Base-by-base conservation (phyloP, 2,888 invertebrate genomes). In the Dryomyza anilis region DNA sequence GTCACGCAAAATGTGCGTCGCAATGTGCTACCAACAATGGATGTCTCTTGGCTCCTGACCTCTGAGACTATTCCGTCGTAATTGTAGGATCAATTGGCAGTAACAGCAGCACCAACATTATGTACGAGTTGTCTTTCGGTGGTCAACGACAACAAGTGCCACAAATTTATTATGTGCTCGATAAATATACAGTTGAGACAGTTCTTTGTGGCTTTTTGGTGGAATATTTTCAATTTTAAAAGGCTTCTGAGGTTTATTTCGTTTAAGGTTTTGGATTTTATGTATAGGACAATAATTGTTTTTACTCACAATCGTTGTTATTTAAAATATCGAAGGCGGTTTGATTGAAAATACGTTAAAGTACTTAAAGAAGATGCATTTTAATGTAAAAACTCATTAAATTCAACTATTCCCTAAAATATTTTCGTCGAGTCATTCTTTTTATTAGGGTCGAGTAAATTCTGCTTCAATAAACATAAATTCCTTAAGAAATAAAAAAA, bases 101-200 rank as follows among this genome's bases (percentile, higher is more conserved):
- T 2, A 6, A 6, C 39, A 39, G 6, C 48, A 50, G 6, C 25
- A 14, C 6, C 12, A 10, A 48, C 48, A 25, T 7, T 50, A 23
- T 5, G 48, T 19, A 12, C 21, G 48, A 23, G 21, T 19, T 33
- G 33, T 7, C 7, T 12, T 7, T 8, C 33, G 12, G 33, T 8
- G n/a, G n/a, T 8, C 21, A 21, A n/a, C 50, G 6, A 50, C 48
- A 33, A 36, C 52, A 60, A 60, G 39, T 50, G 48, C 10, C 25
- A 14, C 29, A 58, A 71, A 75, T 74, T 72, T 72, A 73, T 78
- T 76, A 73, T 76, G 72, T 69, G 66, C 72, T 71, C 76, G 69
- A 74, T 76, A 79, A 78, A 78, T 78, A 77, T 72, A 74, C 75
- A 75, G 77, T 77, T 78, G 75, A 74, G 73, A 74, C 74, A 74